These are phyloP conservation scores for Okamejei kenojei DNA, from an alignment of 2,797 vertebrate species.

Conservation along the genomic window DNA sequence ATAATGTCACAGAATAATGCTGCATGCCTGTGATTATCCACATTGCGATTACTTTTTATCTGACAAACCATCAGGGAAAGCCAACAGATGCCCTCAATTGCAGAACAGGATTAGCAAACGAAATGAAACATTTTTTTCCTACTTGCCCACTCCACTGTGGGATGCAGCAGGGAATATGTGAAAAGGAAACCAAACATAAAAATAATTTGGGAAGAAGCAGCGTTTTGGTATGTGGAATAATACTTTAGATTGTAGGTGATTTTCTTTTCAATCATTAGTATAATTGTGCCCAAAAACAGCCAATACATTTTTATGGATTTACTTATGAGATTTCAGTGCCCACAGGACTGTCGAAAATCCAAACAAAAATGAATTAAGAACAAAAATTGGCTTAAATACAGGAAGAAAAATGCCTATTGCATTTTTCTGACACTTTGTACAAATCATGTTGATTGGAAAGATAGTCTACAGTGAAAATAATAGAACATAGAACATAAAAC, in stretches of 20 bases:
- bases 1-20: background rate
- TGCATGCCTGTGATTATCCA: background rate
- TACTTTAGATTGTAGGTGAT: background rate
- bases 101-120: background rate
- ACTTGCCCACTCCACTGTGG: background rate
- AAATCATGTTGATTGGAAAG: background rate
- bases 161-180: background rate
- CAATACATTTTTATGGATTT: background rate
- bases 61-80: background rate
- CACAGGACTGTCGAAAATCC: background rate
- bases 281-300: background rate
- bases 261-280: background rate
- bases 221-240: background rate
- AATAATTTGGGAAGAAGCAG: background rate
- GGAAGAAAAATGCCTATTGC: background rate
- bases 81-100: background rate
- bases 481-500: too few relatives aligned
- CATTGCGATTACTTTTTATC: background rate
- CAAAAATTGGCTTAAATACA: background rate
- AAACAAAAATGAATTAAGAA: background rate
- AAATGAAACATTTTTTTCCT: background rate
- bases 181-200: background rate
- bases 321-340: background rate
- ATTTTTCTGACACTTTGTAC: background rate
- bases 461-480: background rate